These are phyloP conservation scores for Hedya salicella DNA, from an alignment of 2,888 invertebrate genomes.

Conservation along the genomic window DNA sequence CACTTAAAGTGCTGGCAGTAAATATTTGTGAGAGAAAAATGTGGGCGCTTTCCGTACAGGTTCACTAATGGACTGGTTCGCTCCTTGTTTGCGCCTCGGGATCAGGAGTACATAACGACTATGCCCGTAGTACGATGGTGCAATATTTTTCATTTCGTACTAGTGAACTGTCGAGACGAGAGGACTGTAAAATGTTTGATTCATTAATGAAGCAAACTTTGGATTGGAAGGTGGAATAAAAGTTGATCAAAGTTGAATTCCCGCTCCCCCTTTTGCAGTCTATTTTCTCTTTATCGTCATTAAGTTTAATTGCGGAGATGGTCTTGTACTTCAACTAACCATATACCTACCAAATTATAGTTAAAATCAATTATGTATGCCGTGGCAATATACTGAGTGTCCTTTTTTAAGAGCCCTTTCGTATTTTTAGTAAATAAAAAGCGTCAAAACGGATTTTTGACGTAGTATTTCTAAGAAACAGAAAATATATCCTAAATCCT, in stretches of 20 bases:
- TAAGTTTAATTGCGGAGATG: too few relatives aligned
- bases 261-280: neutral
- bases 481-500: too few relatives aligned
- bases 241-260: neutral
- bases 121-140: constrained; percentile 48
- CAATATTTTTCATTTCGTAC: constrained; percentile 24
- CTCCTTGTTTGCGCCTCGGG: constrained; percentile 61
- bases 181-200: neutral
- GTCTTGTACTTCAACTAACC: too few relatives aligned
- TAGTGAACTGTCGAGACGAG: constrained; percentile 6
- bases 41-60: constrained; percentile 56
- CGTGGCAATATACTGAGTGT: too few relatives aligned
- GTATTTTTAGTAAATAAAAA: too few relatives aligned
- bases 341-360: too few relatives aligned
- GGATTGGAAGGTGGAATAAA: neutral
- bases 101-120: constrained; percentile 57
- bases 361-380: too few relatives aligned
- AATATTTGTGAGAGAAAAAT: constrained; percentile 45
- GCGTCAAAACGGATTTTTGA: too few relatives aligned
- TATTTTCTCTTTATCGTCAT: too few relatives aligned
- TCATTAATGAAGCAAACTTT: neutral
- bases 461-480: too few relatives aligned
- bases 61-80: constrained; percentile 66
- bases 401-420: too few relatives aligned
- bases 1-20: constrained; percentile 42